phyloP scores from a whole-genome alignment of 1,140 invertebrate species.

The Penaeus japonicus region DNA sequence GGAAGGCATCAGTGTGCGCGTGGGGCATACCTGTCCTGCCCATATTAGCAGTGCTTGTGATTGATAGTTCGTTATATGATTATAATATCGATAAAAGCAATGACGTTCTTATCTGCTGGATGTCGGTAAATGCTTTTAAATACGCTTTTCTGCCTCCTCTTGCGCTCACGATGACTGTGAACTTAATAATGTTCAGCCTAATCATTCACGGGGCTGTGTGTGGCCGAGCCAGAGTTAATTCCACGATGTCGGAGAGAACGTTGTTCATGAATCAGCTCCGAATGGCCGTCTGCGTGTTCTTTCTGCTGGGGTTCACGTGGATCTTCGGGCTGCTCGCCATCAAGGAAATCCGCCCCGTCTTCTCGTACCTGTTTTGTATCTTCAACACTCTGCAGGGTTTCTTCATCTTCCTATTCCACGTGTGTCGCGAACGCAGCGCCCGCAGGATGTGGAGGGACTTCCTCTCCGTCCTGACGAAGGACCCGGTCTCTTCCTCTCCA shows the following conservation, averaged over 20 bases:
- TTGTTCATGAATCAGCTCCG: conserved; percentile 64
- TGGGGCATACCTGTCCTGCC: conserved; percentile 64
- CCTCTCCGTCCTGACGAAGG: conserved; percentile 45
- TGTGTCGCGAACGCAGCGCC: conserved; percentile 57
- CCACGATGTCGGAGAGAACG: conserved; percentile 63
- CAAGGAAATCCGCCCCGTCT: conserved; percentile 42
- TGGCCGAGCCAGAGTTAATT: conserved; percentile 63
- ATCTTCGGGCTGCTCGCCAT: conserved; percentile 60
- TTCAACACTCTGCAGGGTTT: conserved; percentile 61
- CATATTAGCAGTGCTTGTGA: conserved; percentile 55
- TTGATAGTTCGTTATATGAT: conserved; percentile 57
- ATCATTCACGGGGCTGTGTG: conserved; percentile 64
- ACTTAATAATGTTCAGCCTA: conserved; percentile 64
- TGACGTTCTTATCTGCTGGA: conserved; percentile 63
- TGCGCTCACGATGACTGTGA: conserved; percentile 63
- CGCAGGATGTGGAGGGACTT: conserved; percentile 58
- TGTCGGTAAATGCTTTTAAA: conserved; percentile 64
- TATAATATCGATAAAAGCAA: neutral
- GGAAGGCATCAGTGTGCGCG: conserved; percentile 65
- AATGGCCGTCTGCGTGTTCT: conserved; percentile 65
- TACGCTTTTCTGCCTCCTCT: conserved; percentile 65
- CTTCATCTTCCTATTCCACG: conserved; percentile 62
- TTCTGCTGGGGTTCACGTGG: conserved; percentile 62
- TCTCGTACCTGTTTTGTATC: conserved; percentile 60
- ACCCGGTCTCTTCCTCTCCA: conserved; percentile 16